These are phyloP conservation scores for Phoenoteleia sp. DNA, from an alignment of 2,888 invertebrate species.

Conservation along the genomic window DNA sequence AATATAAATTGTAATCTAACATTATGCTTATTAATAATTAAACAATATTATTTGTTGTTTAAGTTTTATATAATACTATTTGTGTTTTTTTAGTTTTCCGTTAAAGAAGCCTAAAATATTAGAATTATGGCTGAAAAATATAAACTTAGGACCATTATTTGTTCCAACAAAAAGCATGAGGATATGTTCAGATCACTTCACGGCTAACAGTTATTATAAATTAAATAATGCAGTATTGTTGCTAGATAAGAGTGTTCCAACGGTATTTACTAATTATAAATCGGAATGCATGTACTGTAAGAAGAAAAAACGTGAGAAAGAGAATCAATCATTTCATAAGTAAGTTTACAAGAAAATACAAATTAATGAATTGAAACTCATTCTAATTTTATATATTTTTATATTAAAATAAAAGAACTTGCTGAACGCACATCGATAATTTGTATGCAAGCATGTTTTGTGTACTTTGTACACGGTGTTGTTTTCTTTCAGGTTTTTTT, in stretches of 20 bases:
- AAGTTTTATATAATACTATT: too few relatives aligned
- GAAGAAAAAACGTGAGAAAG: not conserved
- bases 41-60: too few relatives aligned
- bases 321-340: not conserved
- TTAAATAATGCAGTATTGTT: not conserved
- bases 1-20: too few relatives aligned
- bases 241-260: not conserved
- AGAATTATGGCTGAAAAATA: not conserved
- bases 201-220: not conserved
- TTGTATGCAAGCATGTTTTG: too few relatives aligned
- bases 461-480: too few relatives aligned
- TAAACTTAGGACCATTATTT: not conserved
- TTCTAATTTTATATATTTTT: too few relatives aligned
- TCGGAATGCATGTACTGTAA: not conserved
- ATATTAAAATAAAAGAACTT: too few relatives aligned
- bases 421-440: too few relatives aligned
- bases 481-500: too few relatives aligned
- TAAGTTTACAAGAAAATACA: not conserved
- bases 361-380: not conserved
- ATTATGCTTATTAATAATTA: too few relatives aligned
- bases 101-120: not conserved
- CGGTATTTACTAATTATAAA: not conserved
- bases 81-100: slow-evolving; percentile 1
- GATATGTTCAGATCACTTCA: slow-evolving; percentile 7
- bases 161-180: not conserved